Evolutionary conservation across 1,140 invertebrate genomes (phyloP).

Genomic region (Philaenus spumarius): DNA sequence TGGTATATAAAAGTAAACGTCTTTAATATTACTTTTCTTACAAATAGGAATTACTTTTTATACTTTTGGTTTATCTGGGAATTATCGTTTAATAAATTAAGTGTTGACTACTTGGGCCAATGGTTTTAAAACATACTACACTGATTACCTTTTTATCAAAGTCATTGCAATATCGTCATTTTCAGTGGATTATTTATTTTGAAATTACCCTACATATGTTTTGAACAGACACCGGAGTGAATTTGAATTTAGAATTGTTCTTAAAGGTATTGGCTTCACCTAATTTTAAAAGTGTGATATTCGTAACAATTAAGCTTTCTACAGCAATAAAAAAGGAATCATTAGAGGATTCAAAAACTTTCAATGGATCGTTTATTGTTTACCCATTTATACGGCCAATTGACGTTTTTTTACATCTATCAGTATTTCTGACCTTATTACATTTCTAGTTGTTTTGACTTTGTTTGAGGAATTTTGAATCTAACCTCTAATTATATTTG

Average conservation of each 20-base stretch:
- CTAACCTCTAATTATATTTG: not conserved
- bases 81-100: constrained; percentile 12
- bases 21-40: constrained; percentile 22
- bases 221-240: not conserved
- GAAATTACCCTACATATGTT: not conserved
- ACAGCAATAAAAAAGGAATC: not conserved
- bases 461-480: not conserved
- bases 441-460: not conserved
- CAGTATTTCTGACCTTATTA: not conserved
- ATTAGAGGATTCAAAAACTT: not conserved
- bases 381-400: not conserved
- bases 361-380: not conserved
- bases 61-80: constrained; percentile 24
- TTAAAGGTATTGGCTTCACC: not conserved
- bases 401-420: not conserved
- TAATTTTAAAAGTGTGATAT: not conserved
- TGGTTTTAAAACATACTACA: not conserved
- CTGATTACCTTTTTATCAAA: not conserved
- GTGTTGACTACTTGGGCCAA: constrained; percentile 17
- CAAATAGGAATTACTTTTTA: constrained; percentile 24
- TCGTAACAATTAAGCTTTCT: not conserved
- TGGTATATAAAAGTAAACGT: constrained; percentile 21
- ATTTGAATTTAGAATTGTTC: not conserved
- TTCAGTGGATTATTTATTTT: not conserved
- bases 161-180: constrained; percentile 10